Percentiles rank a stretch among this genome's conserved stretches.
phyloP scores from a whole-genome alignment of 2,888 invertebrate genomes.

The Perizoma affinitatum region DNA sequence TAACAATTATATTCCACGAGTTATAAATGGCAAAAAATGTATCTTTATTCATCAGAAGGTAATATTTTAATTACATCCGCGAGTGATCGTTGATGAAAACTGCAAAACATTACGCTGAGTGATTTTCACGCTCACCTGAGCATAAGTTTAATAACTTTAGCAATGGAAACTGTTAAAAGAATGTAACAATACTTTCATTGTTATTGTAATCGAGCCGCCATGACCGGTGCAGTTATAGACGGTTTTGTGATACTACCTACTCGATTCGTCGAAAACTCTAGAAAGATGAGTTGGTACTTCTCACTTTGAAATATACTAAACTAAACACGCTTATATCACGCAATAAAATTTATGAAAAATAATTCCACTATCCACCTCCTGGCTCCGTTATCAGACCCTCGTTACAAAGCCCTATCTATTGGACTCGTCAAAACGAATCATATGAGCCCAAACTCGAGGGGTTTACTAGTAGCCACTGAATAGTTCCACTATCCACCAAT shows the following conservation, averaged over 20 bases:
- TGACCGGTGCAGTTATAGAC: conserved; percentile 11
- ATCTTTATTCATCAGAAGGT: not conserved
- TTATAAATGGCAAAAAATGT: not conserved
- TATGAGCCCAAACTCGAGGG: too few relatives aligned
- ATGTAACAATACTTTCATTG: conserved; percentile 26
- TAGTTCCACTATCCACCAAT: too few relatives aligned
- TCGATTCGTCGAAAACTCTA: conserved; percentile 18
- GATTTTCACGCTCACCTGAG: conserved; percentile 21
- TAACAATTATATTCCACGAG: conserved; percentile 11
- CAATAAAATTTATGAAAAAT: too few relatives aligned
- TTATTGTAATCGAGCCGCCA: conserved; percentile 28
- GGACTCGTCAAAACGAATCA: too few relatives aligned
- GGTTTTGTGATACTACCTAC: conserved; percentile 1
- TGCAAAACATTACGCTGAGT: conserved; percentile 14
- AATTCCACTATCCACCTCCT: too few relatives aligned
- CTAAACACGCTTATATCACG: too few relatives aligned
- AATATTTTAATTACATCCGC: conserved; percentile 10
- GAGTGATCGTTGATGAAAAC: not conserved
- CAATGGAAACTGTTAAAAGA: conserved; percentile 23
- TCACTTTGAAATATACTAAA: too few relatives aligned
- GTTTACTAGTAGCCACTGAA: too few relatives aligned
- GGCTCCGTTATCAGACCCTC: too few relatives aligned
- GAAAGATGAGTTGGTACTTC: conserved; percentile 1
- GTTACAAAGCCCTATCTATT: too few relatives aligned
- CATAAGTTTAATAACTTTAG: conserved; percentile 14